Percentiles rank a stretch among this genome's conserved stretches.
Evolutionary conservation across 2,113 vertebrate genomes (phyloP).

Genomic region (Chloroceryle aenea): DNA sequence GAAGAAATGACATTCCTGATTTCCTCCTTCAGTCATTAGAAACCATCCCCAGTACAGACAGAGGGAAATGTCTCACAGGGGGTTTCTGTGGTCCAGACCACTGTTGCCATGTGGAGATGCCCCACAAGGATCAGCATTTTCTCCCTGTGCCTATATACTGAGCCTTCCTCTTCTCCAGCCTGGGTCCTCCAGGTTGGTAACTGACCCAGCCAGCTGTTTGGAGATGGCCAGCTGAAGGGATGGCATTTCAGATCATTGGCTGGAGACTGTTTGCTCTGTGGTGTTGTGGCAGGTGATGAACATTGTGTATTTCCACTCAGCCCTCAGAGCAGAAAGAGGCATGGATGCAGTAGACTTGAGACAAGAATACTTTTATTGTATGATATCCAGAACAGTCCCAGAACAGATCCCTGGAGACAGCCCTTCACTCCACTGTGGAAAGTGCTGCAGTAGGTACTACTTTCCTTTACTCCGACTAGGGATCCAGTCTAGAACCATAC

Average conservation of each 20-base stretch:
- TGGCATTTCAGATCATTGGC: neutral
- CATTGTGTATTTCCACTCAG: neutral
- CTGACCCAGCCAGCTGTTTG: neutral
- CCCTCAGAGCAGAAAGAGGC: neutral
- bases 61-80: neutral
- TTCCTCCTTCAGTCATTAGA: neutral
- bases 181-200: neutral
- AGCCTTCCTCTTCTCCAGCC: neutral
- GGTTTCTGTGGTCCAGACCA: neutral
- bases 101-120: neutral
- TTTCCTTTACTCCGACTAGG: neutral
- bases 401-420: neutral
- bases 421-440: neutral
- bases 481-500: fast-evolving
- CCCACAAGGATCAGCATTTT: neutral
- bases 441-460: neutral
- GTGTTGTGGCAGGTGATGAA: neutral
- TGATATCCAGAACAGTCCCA: neutral
- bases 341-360: neutral
- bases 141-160: neutral
- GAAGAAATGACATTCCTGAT: neutral
- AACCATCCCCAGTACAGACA: fast-evolving
- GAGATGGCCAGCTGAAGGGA: neutral
- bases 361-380: neutral
- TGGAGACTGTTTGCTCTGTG: neutral